phyloP scores from a whole-genome alignment of 1,140 invertebrate genomes.

The Cepaea nemoralis region DNA sequence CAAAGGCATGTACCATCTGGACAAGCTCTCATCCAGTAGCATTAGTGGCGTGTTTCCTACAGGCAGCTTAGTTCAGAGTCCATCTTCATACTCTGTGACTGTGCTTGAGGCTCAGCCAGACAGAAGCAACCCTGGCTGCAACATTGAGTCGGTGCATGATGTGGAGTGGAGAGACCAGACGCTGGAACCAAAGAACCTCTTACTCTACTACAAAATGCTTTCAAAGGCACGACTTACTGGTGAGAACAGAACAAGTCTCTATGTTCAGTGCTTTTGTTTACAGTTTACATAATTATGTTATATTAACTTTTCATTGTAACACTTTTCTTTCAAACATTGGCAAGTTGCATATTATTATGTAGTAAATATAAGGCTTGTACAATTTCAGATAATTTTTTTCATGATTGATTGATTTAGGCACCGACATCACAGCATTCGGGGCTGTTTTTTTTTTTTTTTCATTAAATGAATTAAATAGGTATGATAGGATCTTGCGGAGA shows the following conservation, averaged over 20 bases:
- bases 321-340: too few species aligned
- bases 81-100: slow-evolving; percentile 42
- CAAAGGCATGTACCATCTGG: slow-evolving; percentile 24
- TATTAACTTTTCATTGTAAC: too few species aligned
- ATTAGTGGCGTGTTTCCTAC: slow-evolving; percentile 9
- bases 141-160: slow-evolving; percentile 60
- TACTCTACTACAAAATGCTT: slow-evolving; percentile 83
- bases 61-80: slow-evolving; percentile 8
- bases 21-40: slow-evolving; percentile 28
- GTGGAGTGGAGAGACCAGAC: slow-evolving; percentile 61
- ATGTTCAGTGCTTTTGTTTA: too few species aligned
- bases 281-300: too few species aligned
- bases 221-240: slow-evolving; percentile 91
- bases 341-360: too few species aligned
- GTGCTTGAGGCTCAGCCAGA: slow-evolving; percentile 43
- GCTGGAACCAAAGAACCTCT: slow-evolving; percentile 56
- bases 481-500: too few species aligned
- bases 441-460: too few species aligned
- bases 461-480: too few species aligned
- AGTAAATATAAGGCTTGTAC: too few species aligned
- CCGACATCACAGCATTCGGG: too few species aligned
- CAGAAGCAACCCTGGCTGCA: slow-evolving; percentile 53
- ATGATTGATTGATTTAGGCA: too few species aligned
- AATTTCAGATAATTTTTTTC: too few species aligned
- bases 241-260: slow-evolving; percentile 69